Evolutionary conservation across 2,888 invertebrate genomes (phyloP).

Genomic region (Synergus japonicus): DNA sequence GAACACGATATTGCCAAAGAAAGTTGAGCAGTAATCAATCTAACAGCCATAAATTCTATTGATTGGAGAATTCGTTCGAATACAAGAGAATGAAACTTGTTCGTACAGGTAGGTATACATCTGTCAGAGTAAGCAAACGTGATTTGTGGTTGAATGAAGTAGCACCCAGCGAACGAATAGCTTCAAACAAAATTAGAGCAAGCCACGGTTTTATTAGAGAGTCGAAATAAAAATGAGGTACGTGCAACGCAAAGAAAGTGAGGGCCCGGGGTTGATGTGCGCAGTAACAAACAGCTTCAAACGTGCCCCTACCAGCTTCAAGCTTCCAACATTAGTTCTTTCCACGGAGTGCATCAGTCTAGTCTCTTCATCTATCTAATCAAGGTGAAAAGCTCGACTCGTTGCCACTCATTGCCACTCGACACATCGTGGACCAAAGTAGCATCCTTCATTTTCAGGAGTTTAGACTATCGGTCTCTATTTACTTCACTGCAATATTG

Average conservation of each 20-base stretch:
- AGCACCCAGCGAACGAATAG: conserved; percentile 55
- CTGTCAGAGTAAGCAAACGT: conserved; percentile 44
- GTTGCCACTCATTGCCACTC: conserved; percentile 1
- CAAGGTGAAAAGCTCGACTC: conserved; percentile 43
- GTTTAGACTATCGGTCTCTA: background rate
- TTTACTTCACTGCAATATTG: too few relatives aligned
- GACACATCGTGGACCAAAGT: background rate
- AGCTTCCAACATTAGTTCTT: conserved; percentile 20
- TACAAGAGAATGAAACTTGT: background rate
- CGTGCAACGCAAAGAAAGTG: conserved; percentile 64
- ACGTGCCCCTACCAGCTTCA: conserved; percentile 5
- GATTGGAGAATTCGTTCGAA: conserved; percentile 42
- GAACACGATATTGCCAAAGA: background rate
- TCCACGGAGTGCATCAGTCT: conserved; percentile 7
- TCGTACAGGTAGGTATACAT: conserved; percentile 26
- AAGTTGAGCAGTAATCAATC: conserved; percentile 19
- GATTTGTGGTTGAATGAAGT: conserved; percentile 56
- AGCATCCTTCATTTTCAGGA: background rate
- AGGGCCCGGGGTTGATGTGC: conserved; percentile 26
- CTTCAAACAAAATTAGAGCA: conserved; percentile 63
- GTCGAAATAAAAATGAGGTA: conserved; percentile 70
- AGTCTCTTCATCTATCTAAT: conserved; percentile 50
- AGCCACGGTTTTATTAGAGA: conserved; percentile 63
- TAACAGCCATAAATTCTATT: conserved; percentile 20
- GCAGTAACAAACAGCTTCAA: conserved; percentile 40